A percentile compares a stretch with the other conserved stretches of the same genome.
Evolutionary conservation across 2,113 vertebrate genomes (phyloP).

Genomic region (Merops nubicus): DNA sequence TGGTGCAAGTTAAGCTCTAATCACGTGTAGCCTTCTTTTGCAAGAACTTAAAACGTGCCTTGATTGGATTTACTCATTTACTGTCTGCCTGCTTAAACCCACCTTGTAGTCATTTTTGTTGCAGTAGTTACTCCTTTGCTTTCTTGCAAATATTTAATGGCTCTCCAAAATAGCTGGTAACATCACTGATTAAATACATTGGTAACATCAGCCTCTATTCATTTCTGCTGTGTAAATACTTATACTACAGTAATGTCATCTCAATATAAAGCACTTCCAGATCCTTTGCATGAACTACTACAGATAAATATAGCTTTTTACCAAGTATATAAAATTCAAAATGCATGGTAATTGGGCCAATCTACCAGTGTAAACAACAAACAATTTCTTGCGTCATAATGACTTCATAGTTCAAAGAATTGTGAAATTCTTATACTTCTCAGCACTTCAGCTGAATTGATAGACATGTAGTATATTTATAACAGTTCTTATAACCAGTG

Average conservation of each 20-base stretch:
- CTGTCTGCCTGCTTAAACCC: background rate
- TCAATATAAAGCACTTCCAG: background rate
- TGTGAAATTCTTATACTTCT: background rate
- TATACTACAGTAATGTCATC: background rate
- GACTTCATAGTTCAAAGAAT: background rate
- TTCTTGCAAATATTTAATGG: background rate
- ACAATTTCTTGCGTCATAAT: background rate
- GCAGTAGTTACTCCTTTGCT: background rate
- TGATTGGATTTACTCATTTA: background rate
- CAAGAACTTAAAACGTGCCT: background rate
- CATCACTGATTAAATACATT: no score
- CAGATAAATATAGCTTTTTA: background rate
- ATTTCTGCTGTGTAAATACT: background rate
- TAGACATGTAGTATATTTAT: background rate
- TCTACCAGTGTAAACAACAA: background rate
- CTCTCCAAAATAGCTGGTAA: background rate
- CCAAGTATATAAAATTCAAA: background rate
- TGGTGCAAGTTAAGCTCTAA: background rate
- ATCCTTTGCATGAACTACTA: background rate
- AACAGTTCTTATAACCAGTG: background rate
- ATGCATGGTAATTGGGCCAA: background rate
- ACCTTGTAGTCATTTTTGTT: background rate
- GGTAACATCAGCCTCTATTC: background rate
- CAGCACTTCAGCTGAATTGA: background rate
- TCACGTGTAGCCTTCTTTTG: background rate